Base-by-base conservation (phyloP, 2,888 invertebrate species). In the Drosophila meridionalis region DNA sequence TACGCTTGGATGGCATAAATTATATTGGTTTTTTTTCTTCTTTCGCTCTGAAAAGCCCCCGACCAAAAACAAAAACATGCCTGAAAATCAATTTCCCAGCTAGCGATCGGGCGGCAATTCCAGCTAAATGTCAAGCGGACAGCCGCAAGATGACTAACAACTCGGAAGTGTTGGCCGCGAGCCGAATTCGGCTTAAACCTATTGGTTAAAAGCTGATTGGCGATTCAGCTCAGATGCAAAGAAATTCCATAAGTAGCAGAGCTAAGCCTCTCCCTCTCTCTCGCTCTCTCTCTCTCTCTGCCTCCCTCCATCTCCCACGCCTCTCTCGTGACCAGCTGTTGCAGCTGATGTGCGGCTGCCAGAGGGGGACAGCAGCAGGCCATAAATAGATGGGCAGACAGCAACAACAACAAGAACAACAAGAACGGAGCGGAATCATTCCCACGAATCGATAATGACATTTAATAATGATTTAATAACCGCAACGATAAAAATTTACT, bases 391-490 rank as follows among this genome's bases (percentile, higher is more conserved):
- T 32, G 57, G 57, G 34, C 53, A 34, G 8, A 28, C 28, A 26
- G 6, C n/a, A 14, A n/a, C 26, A 20, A 53, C 53, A 53, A 26
- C 53, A 55, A 38, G 12, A 38, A 38, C 12, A 26, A n/a, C n/a
- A n/a, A n/a, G n/a, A n/a, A n/a, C n/a, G n/a, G 9, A 36, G 26
- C n/a, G 50, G 50, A 7, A 50, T 20, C 78, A 87, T 89, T 86
- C 90, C 80, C 86, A 87, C 90, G 76, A 87, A 85, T 85, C 90
- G 86, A 88, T 87, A 89, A 79, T 85, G 81, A 77, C 73, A 89
- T 89, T 87, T 78, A 76, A 83, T 80, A 82, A 83, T 78, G 65
- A 76, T 80, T 82, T 80, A 83, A 89, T 82, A 87, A 73, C 47
- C 73, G 61, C 47, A 75, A 73, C 82, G 82, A 83, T 82, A 81